phyloP scores from a whole-genome alignment of 2,888 invertebrate species.

The Drosophila parthenogenetica region DNA sequence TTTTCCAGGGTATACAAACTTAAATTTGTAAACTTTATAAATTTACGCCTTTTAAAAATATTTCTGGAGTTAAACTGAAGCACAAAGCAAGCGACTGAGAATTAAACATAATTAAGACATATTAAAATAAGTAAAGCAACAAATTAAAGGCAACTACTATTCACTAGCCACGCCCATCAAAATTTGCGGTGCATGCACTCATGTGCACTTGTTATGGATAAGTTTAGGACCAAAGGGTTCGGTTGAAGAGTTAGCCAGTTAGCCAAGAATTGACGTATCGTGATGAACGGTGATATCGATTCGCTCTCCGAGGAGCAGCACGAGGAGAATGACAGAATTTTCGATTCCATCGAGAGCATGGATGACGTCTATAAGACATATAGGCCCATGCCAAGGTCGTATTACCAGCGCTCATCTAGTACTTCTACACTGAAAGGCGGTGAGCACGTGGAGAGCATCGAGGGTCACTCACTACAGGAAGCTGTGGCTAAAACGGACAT shows the following conservation, averaged over 20 bases:
- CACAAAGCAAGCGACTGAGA: slow-evolving; percentile 21
- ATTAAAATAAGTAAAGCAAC: slow-evolving; percentile 1
- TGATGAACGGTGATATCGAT: slow-evolving; percentile 2
- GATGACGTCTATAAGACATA: slow-evolving; percentile 34
- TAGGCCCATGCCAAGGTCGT: background rate
- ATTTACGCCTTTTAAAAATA: too few species aligned
- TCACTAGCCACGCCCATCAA: slow-evolving; percentile 16
- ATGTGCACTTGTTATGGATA: slow-evolving; percentile 44
- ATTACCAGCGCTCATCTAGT: slow-evolving; percentile 5
- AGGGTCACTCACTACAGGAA: background rate
- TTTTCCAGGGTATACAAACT: too few species aligned
- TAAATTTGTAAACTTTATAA: too few species aligned
- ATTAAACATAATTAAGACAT: background rate
- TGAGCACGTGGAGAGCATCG: background rate
- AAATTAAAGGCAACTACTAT: slow-evolving; percentile 3
- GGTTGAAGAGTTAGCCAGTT: slow-evolving; percentile 19
- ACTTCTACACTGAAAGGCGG: slow-evolving; percentile 21
- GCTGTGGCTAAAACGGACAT: background rate
- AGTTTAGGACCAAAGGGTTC: slow-evolving; percentile 6
- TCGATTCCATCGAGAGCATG: slow-evolving; percentile 23
- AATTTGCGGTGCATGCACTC: slow-evolving; percentile 28
- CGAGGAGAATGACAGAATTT: background rate
- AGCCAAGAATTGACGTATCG: background rate
- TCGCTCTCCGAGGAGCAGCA: slow-evolving; percentile 19
- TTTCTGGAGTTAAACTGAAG: too few species aligned